Evolutionary conservation across 2,888 invertebrate genomes (phyloP).

Genomic region (Mythimna pallens): DNA sequence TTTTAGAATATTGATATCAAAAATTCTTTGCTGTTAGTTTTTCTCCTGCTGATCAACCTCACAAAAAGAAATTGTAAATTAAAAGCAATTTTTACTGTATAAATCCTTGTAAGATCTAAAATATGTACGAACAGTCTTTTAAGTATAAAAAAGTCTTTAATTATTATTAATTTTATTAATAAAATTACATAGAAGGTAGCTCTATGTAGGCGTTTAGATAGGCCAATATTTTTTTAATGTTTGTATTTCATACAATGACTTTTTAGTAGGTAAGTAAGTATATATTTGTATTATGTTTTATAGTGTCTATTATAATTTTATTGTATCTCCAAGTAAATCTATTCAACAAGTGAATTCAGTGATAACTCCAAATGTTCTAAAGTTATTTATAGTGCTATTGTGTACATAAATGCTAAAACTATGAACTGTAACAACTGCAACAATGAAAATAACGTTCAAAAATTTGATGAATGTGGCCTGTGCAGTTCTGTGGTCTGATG

Average conservation of each 20-base stretch:
- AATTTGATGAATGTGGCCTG: neutral
- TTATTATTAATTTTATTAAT: too few relatives aligned
- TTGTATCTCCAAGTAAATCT: slow-evolving; percentile 4
- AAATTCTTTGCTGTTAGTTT: neutral
- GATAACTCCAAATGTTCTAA: neutral
- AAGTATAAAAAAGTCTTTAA: too few relatives aligned
- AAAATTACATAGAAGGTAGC: too few relatives aligned
- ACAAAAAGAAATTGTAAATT: neutral
- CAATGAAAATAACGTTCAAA: too few relatives aligned
- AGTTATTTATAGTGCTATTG: neutral
- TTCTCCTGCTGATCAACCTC: neutral
- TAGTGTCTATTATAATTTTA: neutral
- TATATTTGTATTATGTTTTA: neutral
- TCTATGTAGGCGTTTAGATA: too few relatives aligned
- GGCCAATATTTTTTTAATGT: neutral
- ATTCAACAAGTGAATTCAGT: slow-evolving; percentile 13
- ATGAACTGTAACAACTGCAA: too few relatives aligned
- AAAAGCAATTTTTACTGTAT: too few relatives aligned
- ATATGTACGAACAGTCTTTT: too few relatives aligned
- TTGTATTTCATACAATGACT: neutral
- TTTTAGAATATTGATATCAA: neutral
- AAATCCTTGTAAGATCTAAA: too few relatives aligned
- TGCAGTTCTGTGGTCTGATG: slow-evolving; percentile 16
- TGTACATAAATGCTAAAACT: slow-evolving; percentile 2
- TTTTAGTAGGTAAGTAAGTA: neutral